phyloP scores from a whole-genome alignment of 1,140 invertebrate species.

The Psilanteris sp. region DNA sequence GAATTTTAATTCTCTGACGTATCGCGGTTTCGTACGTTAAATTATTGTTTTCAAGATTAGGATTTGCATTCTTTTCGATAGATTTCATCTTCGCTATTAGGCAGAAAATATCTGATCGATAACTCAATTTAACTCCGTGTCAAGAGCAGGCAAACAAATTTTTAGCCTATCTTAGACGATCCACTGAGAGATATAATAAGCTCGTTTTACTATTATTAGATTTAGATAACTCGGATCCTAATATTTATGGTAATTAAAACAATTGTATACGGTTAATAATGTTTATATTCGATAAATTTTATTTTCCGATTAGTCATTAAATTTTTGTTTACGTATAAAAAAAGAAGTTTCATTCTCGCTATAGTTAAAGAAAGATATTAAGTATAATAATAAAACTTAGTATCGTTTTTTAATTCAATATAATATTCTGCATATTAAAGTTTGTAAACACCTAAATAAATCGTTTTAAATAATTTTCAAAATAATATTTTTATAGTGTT shows the following conservation, averaged over 20 bases:
- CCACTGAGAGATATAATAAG: neutral
- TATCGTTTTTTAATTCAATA: too few species aligned
- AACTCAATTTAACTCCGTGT: slow-evolving; percentile 25
- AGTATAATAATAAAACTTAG: too few species aligned
- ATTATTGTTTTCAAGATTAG: too few species aligned
- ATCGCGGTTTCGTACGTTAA: too few species aligned
- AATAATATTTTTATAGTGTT: too few species aligned
- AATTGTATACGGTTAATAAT: neutral
- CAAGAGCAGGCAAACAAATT: slow-evolving; percentile 37
- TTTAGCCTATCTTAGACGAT: slow-evolving; percentile 19
- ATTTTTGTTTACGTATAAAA: too few species aligned
- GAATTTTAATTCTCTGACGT: neutral
- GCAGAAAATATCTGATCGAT: slow-evolving; percentile 23
- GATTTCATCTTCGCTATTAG: neutral
- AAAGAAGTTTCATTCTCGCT: too few species aligned
- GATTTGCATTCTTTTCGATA: neutral
- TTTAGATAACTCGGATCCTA: too few species aligned
- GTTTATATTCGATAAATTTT: neutral
- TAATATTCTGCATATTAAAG: too few species aligned
- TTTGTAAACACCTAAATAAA: too few species aligned
- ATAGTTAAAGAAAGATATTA: too few species aligned
- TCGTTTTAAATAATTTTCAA: too few species aligned
- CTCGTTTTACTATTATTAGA: slow-evolving; percentile 5
- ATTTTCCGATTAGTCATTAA: neutral
- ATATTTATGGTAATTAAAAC: slow-evolving; percentile 37